Evolutionary conservation across 2,113 vertebrate species (phyloP).

Genomic region (Budorcas taxicolor): DNA sequence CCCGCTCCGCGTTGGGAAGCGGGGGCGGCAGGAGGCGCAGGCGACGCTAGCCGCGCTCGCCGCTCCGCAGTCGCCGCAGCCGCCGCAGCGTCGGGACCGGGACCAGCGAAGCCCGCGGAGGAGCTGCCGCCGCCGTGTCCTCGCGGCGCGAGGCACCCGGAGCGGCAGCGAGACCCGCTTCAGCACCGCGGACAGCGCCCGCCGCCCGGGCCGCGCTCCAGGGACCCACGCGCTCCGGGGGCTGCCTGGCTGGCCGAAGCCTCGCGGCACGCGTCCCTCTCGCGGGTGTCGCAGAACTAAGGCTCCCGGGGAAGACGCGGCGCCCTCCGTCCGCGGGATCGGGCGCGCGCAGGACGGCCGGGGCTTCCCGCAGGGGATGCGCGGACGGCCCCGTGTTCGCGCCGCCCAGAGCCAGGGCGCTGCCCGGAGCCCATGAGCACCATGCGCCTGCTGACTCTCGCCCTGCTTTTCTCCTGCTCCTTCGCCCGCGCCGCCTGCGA

Average conservation of each 20-base stretch:
- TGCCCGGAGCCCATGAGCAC: constrained; percentile 72
- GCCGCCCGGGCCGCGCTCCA: not conserved
- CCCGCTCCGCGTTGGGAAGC: constrained; percentile 20
- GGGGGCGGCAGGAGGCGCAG: constrained; percentile 52
- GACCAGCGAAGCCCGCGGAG: not conserved
- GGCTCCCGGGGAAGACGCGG: not conserved
- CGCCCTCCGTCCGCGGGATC: not conserved
- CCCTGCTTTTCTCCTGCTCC: constrained; percentile 88
- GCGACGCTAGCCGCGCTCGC: not conserved
- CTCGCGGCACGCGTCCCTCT: not conserved
- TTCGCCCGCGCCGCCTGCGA: constrained; percentile 91
- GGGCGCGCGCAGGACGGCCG: not conserved
- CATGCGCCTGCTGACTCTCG: constrained; percentile 90
- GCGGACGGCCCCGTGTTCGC: not conserved
- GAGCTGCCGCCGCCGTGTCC: not conserved
- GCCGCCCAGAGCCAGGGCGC: constrained; percentile 13
- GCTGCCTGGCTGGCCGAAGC: not conserved
- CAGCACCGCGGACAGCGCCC: constrained; percentile 76
- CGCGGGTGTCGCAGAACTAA: not conserved
- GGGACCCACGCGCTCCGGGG: not conserved
- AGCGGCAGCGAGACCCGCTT: constrained; percentile 30
- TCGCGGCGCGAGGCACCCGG: not conserved
- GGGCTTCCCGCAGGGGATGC: not conserved
- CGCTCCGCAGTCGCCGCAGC: constrained; percentile 45
- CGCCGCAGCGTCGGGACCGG: constrained; percentile 20